phyloP scores from a whole-genome alignment of 2,113 vertebrate species.

The Sturnus vulgaris region DNA sequence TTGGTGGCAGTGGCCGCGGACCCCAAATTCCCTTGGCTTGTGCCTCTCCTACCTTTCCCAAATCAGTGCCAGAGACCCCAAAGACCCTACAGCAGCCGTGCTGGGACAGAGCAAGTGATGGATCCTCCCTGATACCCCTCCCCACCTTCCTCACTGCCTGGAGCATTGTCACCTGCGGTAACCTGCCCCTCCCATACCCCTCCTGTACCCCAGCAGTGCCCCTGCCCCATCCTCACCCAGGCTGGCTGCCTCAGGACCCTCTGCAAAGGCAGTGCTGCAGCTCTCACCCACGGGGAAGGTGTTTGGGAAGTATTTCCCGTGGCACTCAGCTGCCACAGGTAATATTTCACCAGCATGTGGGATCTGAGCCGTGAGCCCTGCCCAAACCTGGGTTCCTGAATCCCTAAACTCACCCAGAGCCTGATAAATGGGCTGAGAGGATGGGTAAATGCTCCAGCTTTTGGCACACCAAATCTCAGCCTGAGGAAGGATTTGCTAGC shows the following conservation, averaged over 20 bases:
- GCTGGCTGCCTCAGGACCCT: background rate
- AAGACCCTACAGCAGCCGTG: background rate
- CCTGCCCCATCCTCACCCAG: background rate
- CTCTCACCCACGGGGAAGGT: background rate
- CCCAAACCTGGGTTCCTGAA: background rate
- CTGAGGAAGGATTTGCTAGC: background rate
- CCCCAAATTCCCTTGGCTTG: background rate
- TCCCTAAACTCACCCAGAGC: fast-evolving
- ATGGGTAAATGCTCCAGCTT: fast-evolving
- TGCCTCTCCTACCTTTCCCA: background rate
- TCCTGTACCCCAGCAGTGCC: background rate
- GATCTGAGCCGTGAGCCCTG: background rate
- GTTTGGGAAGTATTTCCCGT: background rate
- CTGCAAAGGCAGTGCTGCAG: fast-evolving
- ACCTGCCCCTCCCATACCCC: background rate
- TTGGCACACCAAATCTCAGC: fast-evolving
- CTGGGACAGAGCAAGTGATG: background rate
- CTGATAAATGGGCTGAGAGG: fast-evolving
- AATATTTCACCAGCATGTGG: background rate
- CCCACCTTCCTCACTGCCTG: background rate
- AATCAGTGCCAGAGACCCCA: background rate
- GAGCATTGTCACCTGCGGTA: background rate
- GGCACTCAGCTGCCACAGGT: background rate
- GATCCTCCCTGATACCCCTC: background rate
- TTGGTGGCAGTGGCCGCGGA: fast-evolving